Conservation (phyloP, 2,888 invertebrate genomes). For the Drosophila tanythrix region DNA sequence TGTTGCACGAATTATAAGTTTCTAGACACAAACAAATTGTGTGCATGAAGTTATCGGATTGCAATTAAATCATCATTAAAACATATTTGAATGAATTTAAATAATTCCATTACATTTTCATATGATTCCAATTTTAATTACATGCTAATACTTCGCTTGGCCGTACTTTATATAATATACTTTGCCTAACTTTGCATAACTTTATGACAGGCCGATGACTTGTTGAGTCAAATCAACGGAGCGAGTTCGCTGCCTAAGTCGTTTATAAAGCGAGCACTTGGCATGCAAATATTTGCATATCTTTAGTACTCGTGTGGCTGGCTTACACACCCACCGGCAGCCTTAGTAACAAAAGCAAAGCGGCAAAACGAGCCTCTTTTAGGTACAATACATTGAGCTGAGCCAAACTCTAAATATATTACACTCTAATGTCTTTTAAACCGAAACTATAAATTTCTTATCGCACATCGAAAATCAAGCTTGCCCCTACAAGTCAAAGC, state of each 20-base stretch:
- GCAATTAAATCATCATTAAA: neutral
- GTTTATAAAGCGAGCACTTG: constrained; percentile 59
- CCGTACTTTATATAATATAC: neutral
- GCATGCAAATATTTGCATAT: constrained; percentile 79
- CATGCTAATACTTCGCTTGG: constrained; percentile 5
- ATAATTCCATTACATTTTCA: neutral
- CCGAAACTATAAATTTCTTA: constrained; percentile 80
- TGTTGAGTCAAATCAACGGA: constrained; percentile 32
- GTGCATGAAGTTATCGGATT: neutral
- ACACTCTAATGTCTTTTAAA: constrained; percentile 81
- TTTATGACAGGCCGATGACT: constrained; percentile 70
- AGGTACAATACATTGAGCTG: constrained; percentile 49
- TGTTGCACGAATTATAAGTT: neutral
- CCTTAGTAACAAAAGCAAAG: constrained; percentile 65
- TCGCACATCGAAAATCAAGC: constrained; percentile 78
- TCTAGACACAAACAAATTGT: neutral
- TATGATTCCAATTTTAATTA: constrained; percentile 26
- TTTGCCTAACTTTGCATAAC: constrained; percentile 23
- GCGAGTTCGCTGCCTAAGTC: constrained; percentile 78
- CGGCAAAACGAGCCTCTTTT: constrained; percentile 61
- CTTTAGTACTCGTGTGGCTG: constrained; percentile 44
- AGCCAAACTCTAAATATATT: constrained; percentile 73
- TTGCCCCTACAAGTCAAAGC: constrained; percentile 75
- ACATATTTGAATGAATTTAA: neutral
- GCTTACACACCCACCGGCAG: constrained; percentile 67